Base-by-base conservation (phyloP, 1,140 invertebrate genomes). In the Thalassaphorura encarpata region DNA sequence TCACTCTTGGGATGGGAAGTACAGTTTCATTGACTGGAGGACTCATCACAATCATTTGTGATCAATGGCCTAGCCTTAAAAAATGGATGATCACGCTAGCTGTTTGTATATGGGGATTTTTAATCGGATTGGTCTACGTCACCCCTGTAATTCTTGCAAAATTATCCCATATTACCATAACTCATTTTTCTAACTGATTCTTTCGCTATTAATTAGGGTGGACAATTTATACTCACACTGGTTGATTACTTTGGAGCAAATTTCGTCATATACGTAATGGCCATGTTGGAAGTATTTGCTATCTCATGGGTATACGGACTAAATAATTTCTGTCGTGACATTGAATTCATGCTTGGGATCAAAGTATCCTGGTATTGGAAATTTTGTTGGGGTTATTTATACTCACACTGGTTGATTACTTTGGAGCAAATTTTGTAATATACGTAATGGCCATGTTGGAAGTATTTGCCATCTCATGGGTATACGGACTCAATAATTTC, bases 181-280 rank as follows among this genome's bases (percentile, higher is more conserved):
- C 11, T 5, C 5, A 26, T 15, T 21, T 47, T 47, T 21, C 5
- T 11, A 26, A 6, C 13, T 8, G 13, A 47, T 6, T 27, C 28
- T 47, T 27, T 86, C 41, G 87, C 85, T 65, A 77, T 84, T 23
- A 87, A 84, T 19, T 84, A 84, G 24, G 90, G 87, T 53, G 90
- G 91, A 0, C 85, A 88, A 67, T 89, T 83, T 66, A 79, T 93
- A 24, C 73, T 94, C 28, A 84, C 81, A 52, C 70, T 94, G n/a
- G 81, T 94, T 27, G 89, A 95, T 69, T 81, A 82, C 65, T 94
- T 86, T 69, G 88, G 83, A 4, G 83, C 82, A 18, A 85, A 84
- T 1, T 85, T 87, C 60, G 79, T 87, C 52, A 80, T 85, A 18
- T 78, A 87, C 51, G 77, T 87, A 49, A 74, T 87, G 24, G 83